Base-by-base conservation (phyloP, 2,888 invertebrate species). In the Melanostoma scalare region DNA sequence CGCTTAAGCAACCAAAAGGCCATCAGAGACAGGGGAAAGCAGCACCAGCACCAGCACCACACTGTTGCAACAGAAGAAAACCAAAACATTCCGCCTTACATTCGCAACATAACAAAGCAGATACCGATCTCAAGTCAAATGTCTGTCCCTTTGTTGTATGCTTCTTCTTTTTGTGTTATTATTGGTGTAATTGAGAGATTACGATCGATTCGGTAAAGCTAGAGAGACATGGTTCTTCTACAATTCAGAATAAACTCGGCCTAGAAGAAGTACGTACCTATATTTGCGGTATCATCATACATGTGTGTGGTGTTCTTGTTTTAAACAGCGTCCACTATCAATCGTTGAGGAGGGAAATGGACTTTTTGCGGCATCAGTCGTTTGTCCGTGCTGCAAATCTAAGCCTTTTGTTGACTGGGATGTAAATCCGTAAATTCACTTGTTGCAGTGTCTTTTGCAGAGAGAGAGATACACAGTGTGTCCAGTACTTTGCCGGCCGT, bases 141-240 rank as follows among this genome's bases (percentile, higher is more conserved):
- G 82, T 82, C 82, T 74, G 78, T 82, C 82, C 82, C 73, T 82
- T 82, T 82, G 76, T 65, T 69, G 52, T 55, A 63, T 60, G 46
- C 46, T 73, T 67, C 46, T 67, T 73, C 53, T 35, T 53, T 60
- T 52, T 71, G 73, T 82, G 82, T 82, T 82, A 82, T 82, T 82
- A 78, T 78, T 82, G 68, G 82, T 82, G 82, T 82, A 82, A 82
- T 82, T 82, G 82, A 82, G 82, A 82, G 82, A 82, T 82, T 78
- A 78, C 68, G 78, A 82, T 82, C 82, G 79, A 69, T 68, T 44
- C 74, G 73, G 40, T 48, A 73, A 31, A 44, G 20, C 31, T 44
- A 42, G 50, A 50, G 55, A 44, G 35, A 46, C 6, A 40, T 58
- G 10, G 0, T 10, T 67, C 80, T 71, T 55, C 76, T 65, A 69